Percentiles rank a stretch among this genome's conserved stretches.
These are phyloP conservation scores for Drosophila seguyi DNA, from an alignment of 1,140 invertebrate genomes.

Conservation along the genomic window DNA sequence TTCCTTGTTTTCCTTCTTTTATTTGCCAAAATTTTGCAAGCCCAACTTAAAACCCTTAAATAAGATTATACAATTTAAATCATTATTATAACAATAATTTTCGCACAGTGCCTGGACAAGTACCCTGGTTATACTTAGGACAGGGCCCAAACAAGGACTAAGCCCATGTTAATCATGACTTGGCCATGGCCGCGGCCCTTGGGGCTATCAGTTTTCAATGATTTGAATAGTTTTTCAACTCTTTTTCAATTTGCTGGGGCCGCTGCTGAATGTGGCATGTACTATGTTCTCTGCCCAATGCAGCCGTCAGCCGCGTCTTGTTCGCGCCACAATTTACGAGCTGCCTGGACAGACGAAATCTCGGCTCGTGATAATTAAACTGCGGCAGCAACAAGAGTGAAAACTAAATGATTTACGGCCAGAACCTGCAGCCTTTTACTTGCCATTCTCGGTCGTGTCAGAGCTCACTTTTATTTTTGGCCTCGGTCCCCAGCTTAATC, in stretches of 20 bases:
- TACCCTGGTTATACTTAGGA: constrained; percentile 30
- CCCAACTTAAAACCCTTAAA: neutral
- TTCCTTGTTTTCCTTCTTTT: accelerated
- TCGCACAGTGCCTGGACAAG: neutral
- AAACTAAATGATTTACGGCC: constrained; percentile 75
- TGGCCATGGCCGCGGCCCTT: constrained; percentile 40
- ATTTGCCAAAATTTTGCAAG: neutral
- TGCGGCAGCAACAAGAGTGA: constrained; percentile 62
- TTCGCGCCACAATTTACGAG: constrained; percentile 72
- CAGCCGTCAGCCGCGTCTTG: constrained; percentile 60
- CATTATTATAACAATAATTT: neutral
- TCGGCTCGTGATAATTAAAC: constrained; percentile 77
- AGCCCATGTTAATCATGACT: constrained; percentile 74
- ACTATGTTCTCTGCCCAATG: constrained; percentile 7
- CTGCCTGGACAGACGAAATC: constrained; percentile 63
- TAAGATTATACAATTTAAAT: neutral
- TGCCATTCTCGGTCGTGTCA: constrained; percentile 32
- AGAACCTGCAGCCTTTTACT: constrained; percentile 30
- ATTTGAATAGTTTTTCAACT: constrained; percentile 71
- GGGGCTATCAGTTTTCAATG: constrained; percentile 80
- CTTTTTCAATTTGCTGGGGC: constrained; percentile 70
- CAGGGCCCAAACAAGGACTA: constrained; percentile 12
- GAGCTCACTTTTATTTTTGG: constrained; percentile 51
- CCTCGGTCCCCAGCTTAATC: constrained; percentile 21
- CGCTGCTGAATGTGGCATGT: constrained; percentile 27